Conservation (phyloP, 2,113 vertebrate genomes). For the Rhineura floridana region DNA sequence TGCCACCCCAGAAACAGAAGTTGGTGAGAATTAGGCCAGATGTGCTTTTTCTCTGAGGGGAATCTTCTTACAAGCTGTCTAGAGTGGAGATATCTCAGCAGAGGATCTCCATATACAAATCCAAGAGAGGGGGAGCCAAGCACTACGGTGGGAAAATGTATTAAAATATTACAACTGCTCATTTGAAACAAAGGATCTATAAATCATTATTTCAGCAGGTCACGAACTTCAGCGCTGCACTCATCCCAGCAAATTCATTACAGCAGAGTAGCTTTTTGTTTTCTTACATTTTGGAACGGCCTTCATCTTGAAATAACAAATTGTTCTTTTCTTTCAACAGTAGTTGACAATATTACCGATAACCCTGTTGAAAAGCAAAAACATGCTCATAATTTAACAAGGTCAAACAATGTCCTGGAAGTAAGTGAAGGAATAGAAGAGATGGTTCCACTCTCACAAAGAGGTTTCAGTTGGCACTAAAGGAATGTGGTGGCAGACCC, state of each 20-base stretch:
- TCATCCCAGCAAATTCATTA: slow-evolving; percentile 57
- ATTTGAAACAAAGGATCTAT: slow-evolving; percentile 46
- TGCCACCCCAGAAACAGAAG: neutral
- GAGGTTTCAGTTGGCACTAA: slow-evolving; percentile 23
- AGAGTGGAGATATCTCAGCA: neutral
- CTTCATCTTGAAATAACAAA: slow-evolving; percentile 61
- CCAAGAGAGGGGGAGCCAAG: neutral
- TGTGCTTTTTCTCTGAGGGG: neutral
- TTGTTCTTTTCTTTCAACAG: slow-evolving; percentile 46
- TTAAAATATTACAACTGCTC: neutral
- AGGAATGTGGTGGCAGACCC: slow-evolving; percentile 36
- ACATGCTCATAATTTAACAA: slow-evolving; percentile 8
- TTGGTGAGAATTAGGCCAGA: neutral
- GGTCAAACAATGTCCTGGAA: slow-evolving; percentile 38
- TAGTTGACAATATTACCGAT: slow-evolving; percentile 39
- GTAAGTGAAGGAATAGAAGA: slow-evolving; percentile 9
- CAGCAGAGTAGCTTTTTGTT: slow-evolving; percentile 59
- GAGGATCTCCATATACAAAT: neutral
- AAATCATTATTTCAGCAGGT: slow-evolving; percentile 52
- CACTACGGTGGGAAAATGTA: slow-evolving; percentile 16
- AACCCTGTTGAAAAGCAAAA: neutral
- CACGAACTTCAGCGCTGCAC: slow-evolving; percentile 54
- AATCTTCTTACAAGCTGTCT: slow-evolving; percentile 1
- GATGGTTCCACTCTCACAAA: neutral
- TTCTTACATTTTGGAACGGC: slow-evolving; percentile 52